Evolutionary conservation across 2,113 vertebrate genomes (phyloP).

Genomic region (Glaucidium brasilianum): DNA sequence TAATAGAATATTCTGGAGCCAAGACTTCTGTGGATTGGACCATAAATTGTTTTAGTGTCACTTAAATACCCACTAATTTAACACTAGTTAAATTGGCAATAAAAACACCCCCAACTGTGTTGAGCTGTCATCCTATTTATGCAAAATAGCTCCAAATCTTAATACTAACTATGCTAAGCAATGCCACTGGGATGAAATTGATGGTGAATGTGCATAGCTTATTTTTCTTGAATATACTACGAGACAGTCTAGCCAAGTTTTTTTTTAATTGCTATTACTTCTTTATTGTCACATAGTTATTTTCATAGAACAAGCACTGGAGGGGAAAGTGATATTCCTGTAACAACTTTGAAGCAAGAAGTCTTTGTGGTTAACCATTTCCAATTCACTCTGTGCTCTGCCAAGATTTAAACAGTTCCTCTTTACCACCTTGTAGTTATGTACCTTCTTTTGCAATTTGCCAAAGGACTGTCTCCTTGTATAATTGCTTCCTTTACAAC

Average conservation of each 20-base stretch:
- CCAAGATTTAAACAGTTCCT: conserved; percentile 43
- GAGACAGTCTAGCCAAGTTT: conserved; percentile 17
- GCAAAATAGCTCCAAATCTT: conserved; percentile 43
- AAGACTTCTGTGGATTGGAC: conserved; percentile 58
- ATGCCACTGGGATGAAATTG: neutral
- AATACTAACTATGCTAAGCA: neutral
- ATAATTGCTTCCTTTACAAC: neutral
- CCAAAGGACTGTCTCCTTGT: neutral
- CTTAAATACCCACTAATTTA: conserved; percentile 70
- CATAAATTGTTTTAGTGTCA: conserved; percentile 59
- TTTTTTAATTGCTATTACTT: conserved; percentile 58
- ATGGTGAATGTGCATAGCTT: neutral
- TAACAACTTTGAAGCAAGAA: conserved; percentile 53
- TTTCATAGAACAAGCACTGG: conserved; percentile 16
- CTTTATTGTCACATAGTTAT: conserved; percentile 13
- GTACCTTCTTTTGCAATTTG: neutral
- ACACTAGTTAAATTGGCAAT: conserved; percentile 62
- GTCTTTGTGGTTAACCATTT: conserved; percentile 42
- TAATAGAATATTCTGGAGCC: conserved; percentile 50
- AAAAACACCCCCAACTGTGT: conserved; percentile 38
- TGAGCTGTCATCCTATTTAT: conserved; percentile 45
- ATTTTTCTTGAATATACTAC: neutral
- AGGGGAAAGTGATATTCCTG: conserved; percentile 20
- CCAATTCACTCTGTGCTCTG: conserved; percentile 1
- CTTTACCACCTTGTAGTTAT: neutral